phyloP scores from a whole-genome alignment of 2,113 vertebrate species.

The Vulpes ferrilata region DNA sequence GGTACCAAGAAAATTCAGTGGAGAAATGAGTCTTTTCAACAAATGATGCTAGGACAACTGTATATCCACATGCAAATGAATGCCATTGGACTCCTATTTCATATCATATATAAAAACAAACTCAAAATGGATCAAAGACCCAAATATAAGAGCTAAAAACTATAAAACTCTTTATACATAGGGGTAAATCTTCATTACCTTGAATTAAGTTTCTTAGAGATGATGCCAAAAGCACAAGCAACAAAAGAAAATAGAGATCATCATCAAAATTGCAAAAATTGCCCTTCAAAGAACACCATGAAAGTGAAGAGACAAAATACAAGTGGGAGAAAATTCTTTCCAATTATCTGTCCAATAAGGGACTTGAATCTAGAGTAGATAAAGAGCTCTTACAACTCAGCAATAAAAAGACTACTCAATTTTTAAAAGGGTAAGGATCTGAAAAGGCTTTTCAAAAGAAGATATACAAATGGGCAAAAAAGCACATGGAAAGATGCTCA shows the following conservation, averaged over 20 bases:
- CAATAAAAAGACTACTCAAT: constrained; percentile 13
- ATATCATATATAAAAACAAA: constrained; percentile 38
- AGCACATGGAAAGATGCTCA: not conserved
- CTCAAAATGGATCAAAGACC: constrained; percentile 24
- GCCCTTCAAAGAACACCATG: not conserved
- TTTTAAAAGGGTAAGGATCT: constrained; percentile 7
- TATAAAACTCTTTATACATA: not conserved
- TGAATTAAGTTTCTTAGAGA: constrained; percentile 35
- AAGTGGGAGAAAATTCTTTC: constrained; percentile 1
- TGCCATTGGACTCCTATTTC: not conserved
- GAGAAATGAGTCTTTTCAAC: constrained; percentile 8
- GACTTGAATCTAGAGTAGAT: constrained; percentile 30
- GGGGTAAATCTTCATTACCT: constrained; percentile 15
- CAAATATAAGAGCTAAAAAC: constrained; percentile 33
- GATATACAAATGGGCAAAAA: not conserved
- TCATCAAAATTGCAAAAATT: not conserved
- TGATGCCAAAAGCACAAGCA: constrained; percentile 47
- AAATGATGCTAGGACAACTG: not conserved
- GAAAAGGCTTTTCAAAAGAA: constrained; percentile 46
- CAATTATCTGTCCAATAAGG: not conserved
- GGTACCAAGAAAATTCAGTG: constrained; percentile 1
- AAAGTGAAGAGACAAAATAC: constrained; percentile 32
- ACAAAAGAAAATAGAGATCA: constrained; percentile 39
- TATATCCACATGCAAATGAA: constrained; percentile 7
- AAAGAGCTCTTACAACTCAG: constrained; percentile 29